Evolutionary conservation across 2,888 invertebrate genomes (phyloP).

Genomic region (Trissolcus japonicus): DNA sequence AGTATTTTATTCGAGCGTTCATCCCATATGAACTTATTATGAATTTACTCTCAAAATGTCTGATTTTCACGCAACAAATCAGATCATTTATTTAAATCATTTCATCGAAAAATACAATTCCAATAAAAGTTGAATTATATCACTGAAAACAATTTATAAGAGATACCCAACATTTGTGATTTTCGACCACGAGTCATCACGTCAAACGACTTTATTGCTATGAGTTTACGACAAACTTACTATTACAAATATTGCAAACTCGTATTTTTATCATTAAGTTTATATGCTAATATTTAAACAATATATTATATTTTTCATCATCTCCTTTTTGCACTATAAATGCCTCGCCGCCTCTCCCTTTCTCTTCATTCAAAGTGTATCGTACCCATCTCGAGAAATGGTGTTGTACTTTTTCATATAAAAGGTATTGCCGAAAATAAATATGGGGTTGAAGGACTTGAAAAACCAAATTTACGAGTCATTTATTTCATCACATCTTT

Average conservation of each 20-base stretch:
- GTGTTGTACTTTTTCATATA: conserved; percentile 75
- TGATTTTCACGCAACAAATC: conserved; percentile 1
- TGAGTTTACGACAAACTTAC: conserved; percentile 59
- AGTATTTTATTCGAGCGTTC: conserved; percentile 38
- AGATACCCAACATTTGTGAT: conserved; percentile 38
- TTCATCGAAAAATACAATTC: background rate
- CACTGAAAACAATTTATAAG: background rate
- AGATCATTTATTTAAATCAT: conserved; percentile 7
- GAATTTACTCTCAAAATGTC: conserved; percentile 54
- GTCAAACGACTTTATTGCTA: conserved; percentile 61
- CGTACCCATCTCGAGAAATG: conserved; percentile 70
- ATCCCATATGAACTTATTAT: conserved; percentile 22
- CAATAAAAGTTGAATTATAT: background rate
- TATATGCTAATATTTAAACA: conserved; percentile 68
- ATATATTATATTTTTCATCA: conserved; percentile 69
- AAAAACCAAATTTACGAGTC: conserved; percentile 47
- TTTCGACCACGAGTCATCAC: conserved; percentile 33
- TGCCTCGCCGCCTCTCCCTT: conserved; percentile 60
- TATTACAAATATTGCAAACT: conserved; percentile 57
- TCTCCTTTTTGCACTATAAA: conserved; percentile 67
- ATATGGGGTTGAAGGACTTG: conserved; percentile 73
- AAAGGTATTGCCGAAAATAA: conserved; percentile 74
- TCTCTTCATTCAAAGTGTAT: conserved; percentile 63
- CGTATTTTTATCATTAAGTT: conserved; percentile 72
- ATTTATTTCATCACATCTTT: conserved; percentile 16